Percentiles rank a stretch among this genome's conserved stretches.
Evolutionary conservation across 1,140 invertebrate species (phyloP).

Genomic region (Cataglyphis hispanica): DNA sequence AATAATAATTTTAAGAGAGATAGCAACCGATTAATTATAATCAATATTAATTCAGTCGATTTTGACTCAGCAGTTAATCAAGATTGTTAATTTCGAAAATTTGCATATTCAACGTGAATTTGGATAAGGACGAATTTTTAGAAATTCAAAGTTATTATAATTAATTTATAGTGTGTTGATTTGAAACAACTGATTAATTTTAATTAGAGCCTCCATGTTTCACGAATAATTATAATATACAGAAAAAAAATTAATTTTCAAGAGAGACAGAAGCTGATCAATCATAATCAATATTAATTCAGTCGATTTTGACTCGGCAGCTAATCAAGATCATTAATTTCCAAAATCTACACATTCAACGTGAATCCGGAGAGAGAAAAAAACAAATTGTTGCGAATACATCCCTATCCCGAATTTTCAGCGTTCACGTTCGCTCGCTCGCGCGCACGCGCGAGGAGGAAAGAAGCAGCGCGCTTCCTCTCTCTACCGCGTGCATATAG

Average conservation of each 20-base stretch:
- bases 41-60: no score
- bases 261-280: background rate
- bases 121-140: no score
- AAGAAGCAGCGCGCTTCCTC: slow-evolving; percentile 58
- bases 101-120: no score
- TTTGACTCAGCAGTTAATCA: no score
- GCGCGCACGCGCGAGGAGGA: slow-evolving; percentile 69
- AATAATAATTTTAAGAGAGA: background rate
- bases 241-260: background rate
- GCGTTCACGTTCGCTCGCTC: slow-evolving; percentile 29
- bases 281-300: background rate
- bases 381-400: slow-evolving; percentile 7
- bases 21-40: no score
- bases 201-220: no score
- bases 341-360: background rate
- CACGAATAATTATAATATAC: background rate
- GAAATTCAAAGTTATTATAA: no score
- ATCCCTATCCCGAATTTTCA: slow-evolving; percentile 48
- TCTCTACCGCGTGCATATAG: slow-evolving; percentile 75
- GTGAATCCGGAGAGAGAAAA: background rate
- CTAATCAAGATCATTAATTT: background rate
- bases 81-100: no score
- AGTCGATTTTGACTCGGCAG: background rate
- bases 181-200: background rate
- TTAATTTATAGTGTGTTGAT: background rate